Conservation (phyloP, 2,113 vertebrate species). For the Carollia perspicillata region DNA sequence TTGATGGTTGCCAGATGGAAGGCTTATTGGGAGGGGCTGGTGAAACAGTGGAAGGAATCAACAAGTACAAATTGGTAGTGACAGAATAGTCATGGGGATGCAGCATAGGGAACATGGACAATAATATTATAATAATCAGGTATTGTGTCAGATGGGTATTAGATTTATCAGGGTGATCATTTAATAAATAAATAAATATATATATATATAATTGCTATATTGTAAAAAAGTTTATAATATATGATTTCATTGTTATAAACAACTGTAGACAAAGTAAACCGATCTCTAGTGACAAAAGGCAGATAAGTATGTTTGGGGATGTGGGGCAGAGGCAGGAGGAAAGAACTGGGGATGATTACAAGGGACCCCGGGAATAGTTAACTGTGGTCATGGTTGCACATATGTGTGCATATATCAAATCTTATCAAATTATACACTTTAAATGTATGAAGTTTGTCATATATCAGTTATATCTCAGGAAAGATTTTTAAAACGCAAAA, state of each 20-base stretch:
- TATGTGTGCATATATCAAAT: not conserved
- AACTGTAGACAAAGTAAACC: not conserved
- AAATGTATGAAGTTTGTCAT: not conserved
- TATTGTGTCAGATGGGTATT: not conserved
- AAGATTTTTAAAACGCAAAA: not conserved
- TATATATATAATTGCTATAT: not conserved
- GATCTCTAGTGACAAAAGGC: not conserved
- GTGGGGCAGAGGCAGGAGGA: not conserved
- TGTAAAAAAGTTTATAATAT: not conserved
- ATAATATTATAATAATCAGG: not conserved
- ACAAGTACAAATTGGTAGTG: not conserved
- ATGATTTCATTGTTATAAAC: not conserved
- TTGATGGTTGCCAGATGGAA: not conserved
- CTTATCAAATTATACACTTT: not conserved
- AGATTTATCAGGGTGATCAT: not conserved
- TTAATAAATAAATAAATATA: not conserved
- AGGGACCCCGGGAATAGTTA: not conserved
- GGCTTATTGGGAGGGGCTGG: not conserved
- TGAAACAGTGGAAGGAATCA: not conserved
- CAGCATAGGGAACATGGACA: not conserved
- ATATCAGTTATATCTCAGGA: not conserved
- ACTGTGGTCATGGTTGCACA: not conserved
- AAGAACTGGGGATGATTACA: not conserved
- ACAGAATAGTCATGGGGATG: not conserved
- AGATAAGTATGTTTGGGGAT: not conserved